Conservation (phyloP, 2,888 invertebrate genomes). For the Drosophila yooni region DNA sequence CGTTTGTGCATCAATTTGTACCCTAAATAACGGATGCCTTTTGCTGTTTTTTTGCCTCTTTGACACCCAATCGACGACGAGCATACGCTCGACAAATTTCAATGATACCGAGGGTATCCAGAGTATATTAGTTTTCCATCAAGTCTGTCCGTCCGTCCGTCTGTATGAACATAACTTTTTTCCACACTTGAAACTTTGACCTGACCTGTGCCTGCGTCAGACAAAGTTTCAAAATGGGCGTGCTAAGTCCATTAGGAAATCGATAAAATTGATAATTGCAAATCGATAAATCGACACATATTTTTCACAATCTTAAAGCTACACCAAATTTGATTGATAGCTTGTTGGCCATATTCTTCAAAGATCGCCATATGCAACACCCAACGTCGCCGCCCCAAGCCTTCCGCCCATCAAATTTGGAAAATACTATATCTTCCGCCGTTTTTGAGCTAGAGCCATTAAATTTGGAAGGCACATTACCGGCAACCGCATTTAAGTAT, state of each 20-base stretch:
- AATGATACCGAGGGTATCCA: constrained; percentile 48
- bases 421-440: too few relatives aligned
- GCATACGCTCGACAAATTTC: constrained; percentile 69
- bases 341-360: not conserved
- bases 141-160: not conserved
- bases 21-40: constrained; percentile 53
- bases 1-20: constrained; percentile 59
- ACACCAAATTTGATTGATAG: not conserved
- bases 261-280: not conserved
- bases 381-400: not conserved
- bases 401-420: not conserved
- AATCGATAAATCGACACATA: not conserved
- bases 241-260: not conserved
- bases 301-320: not conserved
- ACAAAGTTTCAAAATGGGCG: not conserved
- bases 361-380: not conserved
- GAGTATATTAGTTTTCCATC: not conserved
- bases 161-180: not conserved
- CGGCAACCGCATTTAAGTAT: too few relatives aligned
- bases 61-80: constrained; percentile 57
- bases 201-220: not conserved
- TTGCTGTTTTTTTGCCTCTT: constrained; percentile 18
- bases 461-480: not conserved
- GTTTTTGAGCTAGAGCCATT: too few relatives aligned
- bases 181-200: not conserved